Evolutionary conservation across 2,113 vertebrate genomes (phyloP).

Genomic region (Ibidorhyncha struthersii): DNA sequence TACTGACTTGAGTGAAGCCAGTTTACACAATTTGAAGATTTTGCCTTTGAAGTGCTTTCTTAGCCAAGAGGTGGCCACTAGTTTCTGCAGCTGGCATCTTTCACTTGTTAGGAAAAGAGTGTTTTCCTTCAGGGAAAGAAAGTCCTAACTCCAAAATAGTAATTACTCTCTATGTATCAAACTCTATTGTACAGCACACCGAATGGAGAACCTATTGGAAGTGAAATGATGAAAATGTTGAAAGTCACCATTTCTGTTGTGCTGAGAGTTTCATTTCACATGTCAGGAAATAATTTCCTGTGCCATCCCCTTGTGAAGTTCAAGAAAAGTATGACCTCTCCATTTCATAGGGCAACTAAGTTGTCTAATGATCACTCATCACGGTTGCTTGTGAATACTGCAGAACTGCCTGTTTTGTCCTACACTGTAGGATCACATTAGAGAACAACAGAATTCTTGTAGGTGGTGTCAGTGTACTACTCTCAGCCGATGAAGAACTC

Average conservation of each 20-base stretch:
- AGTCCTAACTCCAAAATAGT: not conserved
- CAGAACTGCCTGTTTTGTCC: rapidly evolving
- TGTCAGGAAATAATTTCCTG: not conserved
- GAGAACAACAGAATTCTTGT: not conserved
- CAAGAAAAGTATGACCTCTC: not conserved
- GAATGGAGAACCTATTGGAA: not conserved
- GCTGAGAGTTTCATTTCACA: not conserved
- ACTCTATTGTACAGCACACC: not conserved
- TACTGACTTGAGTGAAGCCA: not conserved
- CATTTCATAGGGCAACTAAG: not conserved
- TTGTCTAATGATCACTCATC: not conserved
- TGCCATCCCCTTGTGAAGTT: not conserved
- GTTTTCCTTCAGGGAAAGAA: not conserved
- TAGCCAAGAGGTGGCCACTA: not conserved
- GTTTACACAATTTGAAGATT: not conserved
- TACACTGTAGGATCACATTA: rapidly evolving
- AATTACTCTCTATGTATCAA: not conserved
- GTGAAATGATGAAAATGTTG: not conserved
- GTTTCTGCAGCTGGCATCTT: not conserved
- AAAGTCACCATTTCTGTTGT: not conserved
- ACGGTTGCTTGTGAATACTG: not conserved
- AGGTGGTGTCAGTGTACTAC: not conserved
- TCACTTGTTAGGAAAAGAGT: not conserved
- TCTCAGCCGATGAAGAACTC: not conserved
- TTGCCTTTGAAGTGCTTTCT: not conserved